Conservation (phyloP, 2,113 vertebrate species). For the Eublepharis macularius region DNA sequence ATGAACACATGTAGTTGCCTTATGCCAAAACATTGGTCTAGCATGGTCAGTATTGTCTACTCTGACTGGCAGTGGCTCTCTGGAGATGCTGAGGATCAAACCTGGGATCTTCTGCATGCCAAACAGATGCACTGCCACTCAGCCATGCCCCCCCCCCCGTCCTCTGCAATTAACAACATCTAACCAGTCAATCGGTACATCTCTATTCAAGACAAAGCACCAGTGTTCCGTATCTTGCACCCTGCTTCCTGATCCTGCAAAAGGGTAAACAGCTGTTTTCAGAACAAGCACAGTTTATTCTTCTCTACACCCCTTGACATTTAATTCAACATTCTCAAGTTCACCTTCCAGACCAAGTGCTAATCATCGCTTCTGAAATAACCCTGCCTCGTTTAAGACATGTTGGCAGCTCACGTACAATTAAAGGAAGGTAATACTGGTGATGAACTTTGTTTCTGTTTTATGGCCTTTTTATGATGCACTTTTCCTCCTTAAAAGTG, state of each 20-base stretch:
- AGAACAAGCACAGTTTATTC: constrained; percentile 6
- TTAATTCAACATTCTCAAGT: constrained; percentile 39
- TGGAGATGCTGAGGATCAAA: too few relatives aligned
- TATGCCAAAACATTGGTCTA: too few relatives aligned
- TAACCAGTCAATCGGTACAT: too few relatives aligned
- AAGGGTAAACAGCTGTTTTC: neutral
- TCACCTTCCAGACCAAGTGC: constrained; percentile 13
- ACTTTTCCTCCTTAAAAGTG: neutral
- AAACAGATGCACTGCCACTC: too few relatives aligned
- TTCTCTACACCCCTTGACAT: constrained; percentile 1
- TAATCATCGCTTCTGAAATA: constrained; percentile 30
- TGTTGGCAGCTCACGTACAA: constrained; percentile 25
- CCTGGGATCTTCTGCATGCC: too few relatives aligned
- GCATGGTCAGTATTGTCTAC: too few relatives aligned
- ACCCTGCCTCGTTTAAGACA: constrained; percentile 10
- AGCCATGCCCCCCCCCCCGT: too few relatives aligned
- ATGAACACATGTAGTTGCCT: too few relatives aligned
- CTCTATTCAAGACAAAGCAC: too few relatives aligned
- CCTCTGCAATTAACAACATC: too few relatives aligned
- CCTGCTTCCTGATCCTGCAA: neutral
- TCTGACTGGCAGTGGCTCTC: too few relatives aligned
- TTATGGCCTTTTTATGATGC: neutral
- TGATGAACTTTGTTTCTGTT: constrained; percentile 13
- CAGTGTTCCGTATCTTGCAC: neutral
- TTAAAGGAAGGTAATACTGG: constrained; percentile 3